phyloP scores from a whole-genome alignment of 1,140 invertebrate genomes.

The Amyelois transitella region DNA sequence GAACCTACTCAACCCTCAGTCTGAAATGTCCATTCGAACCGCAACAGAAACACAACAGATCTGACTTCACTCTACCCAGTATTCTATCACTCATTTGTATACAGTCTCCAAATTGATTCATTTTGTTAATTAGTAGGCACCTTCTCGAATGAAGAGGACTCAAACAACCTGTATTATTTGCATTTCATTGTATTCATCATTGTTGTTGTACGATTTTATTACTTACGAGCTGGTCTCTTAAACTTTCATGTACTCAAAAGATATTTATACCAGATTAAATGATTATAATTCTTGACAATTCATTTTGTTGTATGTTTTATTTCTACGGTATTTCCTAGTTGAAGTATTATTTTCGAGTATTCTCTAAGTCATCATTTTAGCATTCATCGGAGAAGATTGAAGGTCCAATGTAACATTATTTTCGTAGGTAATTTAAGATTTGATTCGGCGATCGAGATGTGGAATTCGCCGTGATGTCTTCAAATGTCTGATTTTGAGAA shows the following conservation, averaged over 20 bases:
- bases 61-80: conserved; percentile 21
- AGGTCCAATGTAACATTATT: conserved; percentile 69
- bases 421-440: conserved; percentile 64
- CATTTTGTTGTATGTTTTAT: conserved; percentile 28
- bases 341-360: conserved; percentile 50
- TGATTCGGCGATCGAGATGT: conserved; percentile 39
- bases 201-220: conserved; percentile 50
- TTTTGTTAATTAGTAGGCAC: conserved; percentile 8
- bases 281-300: conserved; percentile 35
- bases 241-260: conserved; percentile 64
- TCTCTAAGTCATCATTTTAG: conserved; percentile 47
- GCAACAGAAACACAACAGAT: conserved; percentile 18
- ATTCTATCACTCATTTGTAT: conserved; percentile 6
- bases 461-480: conserved; percentile 21
- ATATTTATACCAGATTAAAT: conserved; percentile 41
- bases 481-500: conserved; percentile 41
- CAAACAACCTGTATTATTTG: conserved; percentile 50
- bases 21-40: neutral
- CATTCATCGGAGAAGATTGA: conserved; percentile 63
- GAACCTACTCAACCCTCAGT: conserved; percentile 9
- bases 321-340: conserved; percentile 23
- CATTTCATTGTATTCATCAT: conserved; percentile 52
- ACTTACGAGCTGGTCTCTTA: conserved; percentile 68
- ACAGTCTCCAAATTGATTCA: conserved; percentile 3
- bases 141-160: conserved; percentile 17